Base-by-base conservation (phyloP, 2,113 vertebrate species). In the Ornithorhynchus anatinus region DNA sequence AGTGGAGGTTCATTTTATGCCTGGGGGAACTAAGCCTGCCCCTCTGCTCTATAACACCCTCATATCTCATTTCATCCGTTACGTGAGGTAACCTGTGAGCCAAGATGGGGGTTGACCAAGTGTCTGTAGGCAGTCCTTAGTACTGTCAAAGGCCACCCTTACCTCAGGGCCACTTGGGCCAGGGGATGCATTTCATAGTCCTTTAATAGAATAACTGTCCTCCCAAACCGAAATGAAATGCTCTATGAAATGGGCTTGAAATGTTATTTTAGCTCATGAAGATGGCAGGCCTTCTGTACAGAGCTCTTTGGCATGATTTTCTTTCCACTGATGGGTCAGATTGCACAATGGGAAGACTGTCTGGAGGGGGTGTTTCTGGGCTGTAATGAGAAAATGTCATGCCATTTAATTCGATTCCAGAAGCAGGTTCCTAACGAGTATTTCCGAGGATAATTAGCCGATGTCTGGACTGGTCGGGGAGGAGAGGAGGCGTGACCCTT, bases 191-290 rank as follows among this genome's bases (percentile, higher is more conserved):
- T n/a, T n/a, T n/a, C n/a, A n/a, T n/a, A n/a, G n/a, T n/a, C n/a
- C n/a, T n/a, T n/a, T n/a, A n/a, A n/a, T n/a, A 44, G 64, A 68
- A 31, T 37, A 69, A 23, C 50, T 11, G 47, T 39, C 48, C 58
- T 59, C 8, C 25, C 25, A 47, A 39, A 32, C 37, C 56, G 31
- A 77, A 37, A 59, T 50, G 29, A 31, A 65, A 54, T 38, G 38
- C 23, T 19, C 1, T 1, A 0, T 2, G 42, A 9, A 25, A 35
- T 58, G 61, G 29, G 32, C 72, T 48, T 10, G 45, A 25, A 48
- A 10, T 14, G 16, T 23, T 27, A 27, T 27, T 50, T 50, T 50
- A 50, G 31, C 25, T 50, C 7, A 50, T 14, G 47, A 50, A 50
- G 25, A 7, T 50, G 25, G 47, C 47, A 23, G 31, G 31, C 25